Evolutionary conservation across 2,113 vertebrate genomes (phyloP).

Genomic region (Arizona elegans): DNA sequence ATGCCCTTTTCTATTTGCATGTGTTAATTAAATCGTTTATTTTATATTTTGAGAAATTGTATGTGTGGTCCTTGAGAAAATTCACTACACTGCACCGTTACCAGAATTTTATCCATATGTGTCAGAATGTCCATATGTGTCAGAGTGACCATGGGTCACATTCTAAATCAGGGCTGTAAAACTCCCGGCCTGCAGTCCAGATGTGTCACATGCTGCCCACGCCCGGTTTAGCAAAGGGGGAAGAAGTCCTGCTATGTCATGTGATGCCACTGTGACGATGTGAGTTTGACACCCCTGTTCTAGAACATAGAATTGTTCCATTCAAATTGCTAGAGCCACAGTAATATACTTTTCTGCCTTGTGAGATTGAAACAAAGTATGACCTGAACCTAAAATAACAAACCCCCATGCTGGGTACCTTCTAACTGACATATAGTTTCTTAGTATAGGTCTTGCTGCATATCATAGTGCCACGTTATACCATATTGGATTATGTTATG

Average conservation of each 20-base stretch:
- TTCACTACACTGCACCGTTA: neutral
- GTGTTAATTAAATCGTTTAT: neutral
- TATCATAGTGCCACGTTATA: neutral
- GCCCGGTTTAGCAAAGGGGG: too few relatives aligned
- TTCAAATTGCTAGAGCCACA: neutral
- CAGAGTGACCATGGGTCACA: neutral
- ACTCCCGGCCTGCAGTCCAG: too few relatives aligned
- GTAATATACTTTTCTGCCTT: neutral
- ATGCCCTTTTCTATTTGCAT: neutral
- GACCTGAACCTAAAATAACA: neutral
- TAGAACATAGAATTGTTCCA: neutral
- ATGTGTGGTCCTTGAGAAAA: neutral
- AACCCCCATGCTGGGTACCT: neutral
- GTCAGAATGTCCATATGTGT: too few relatives aligned
- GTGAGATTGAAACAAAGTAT: neutral
- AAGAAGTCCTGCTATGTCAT: too few relatives aligned
- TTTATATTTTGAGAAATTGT: neutral
- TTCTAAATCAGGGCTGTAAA: neutral
- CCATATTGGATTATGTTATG: neutral
- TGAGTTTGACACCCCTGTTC: neutral
- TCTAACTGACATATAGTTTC: neutral
- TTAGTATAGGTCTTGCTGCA: neutral
- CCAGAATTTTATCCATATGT: neutral
- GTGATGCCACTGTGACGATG: too few relatives aligned
- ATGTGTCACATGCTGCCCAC: too few relatives aligned